These are phyloP conservation scores for Zelostemma sp. DNA, from an alignment of 1,140 invertebrate genomes.

Conservation along the genomic window DNA sequence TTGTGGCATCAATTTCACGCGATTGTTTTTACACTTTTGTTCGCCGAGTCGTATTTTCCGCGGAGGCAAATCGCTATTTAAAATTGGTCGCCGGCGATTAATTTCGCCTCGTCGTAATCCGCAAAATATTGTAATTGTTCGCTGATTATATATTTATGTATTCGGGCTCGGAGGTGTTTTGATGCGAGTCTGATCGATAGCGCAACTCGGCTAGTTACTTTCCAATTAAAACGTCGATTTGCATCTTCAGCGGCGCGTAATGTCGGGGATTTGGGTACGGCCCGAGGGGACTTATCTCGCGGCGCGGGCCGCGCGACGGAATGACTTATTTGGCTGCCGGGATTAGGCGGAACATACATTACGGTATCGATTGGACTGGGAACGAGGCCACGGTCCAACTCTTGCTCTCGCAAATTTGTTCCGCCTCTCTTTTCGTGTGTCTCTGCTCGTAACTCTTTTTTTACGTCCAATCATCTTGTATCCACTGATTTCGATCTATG, in stretches of 20 bases:
- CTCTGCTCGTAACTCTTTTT: neutral
- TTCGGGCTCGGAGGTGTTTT: slow-evolving; percentile 4
- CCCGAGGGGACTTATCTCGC: slow-evolving; percentile 19
- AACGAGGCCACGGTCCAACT: slow-evolving; percentile 22
- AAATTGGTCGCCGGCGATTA: neutral
- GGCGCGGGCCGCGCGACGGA: neutral
- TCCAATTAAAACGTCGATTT: slow-evolving; percentile 32
- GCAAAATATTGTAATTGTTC: slow-evolving; percentile 6
- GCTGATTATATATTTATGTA: slow-evolving; percentile 5
- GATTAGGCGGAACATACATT: slow-evolving; percentile 14
- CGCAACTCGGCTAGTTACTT: slow-evolving; percentile 5
- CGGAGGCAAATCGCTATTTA: neutral
- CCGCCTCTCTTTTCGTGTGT: neutral
- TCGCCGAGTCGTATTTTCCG: no score
- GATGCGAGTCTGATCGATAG: neutral
- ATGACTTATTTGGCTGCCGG: slow-evolving; percentile 20
- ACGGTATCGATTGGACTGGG: slow-evolving; percentile 14
- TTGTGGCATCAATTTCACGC: no score
- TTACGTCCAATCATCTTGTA: neutral
- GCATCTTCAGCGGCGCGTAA: slow-evolving; percentile 18
- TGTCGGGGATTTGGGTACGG: slow-evolving; percentile 19
- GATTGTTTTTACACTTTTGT: no score
- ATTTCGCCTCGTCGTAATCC: neutral
- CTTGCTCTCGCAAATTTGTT: slow-evolving; percentile 2
- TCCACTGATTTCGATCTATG: neutral